Base-by-base conservation (phyloP, 2,888 invertebrate species). In the Ommatoiulus sabulosus region DNA sequence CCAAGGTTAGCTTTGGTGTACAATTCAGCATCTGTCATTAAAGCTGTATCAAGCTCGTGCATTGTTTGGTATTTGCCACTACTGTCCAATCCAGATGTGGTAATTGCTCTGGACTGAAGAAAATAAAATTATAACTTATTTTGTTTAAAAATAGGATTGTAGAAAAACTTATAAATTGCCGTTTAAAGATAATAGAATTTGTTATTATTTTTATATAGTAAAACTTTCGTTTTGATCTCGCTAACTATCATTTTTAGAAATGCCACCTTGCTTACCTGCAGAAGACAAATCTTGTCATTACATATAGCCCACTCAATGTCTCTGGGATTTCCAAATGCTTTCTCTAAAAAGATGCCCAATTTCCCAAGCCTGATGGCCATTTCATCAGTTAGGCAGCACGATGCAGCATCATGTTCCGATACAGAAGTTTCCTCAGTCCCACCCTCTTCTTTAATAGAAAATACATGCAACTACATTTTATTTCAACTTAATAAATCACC, bases 251-350 rank as follows among this genome's bases (percentile, higher is more conserved):
- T 35, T 35, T 35, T 35, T 35, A 35, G 35, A 2, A 35, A 35
- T 35, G 35, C 35, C 35, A 35, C 0, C 35, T 35, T 35, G 35
- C 35, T 35, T 52, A 88, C 95, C 88, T 88, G 88, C 10, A 88
- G 48, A 44, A 88, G 84, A 48, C 24, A 88, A 44, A 88, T 72
- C 44, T 24, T n/a, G 8, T 48, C 80, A 94, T 94, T 93, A 89
- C 92, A 92, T 72, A 96, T 92, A 8, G 96, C 96, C 96, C 97
- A 97, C 92, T 97, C 97, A 88, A 97, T 95, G 91, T 97, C 97
- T 90, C 96, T 94, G 0, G 95, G 94, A 2, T 94, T 94, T 0
- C 95, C 96, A 93, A 95, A 96, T 20, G 94, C 91, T 80, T 93
- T 92, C 92, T 97, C 96, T 90, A 97, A 93, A 43, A 93, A 91